phyloP scores from a whole-genome alignment of 1,140 invertebrate genomes.

The Solenopsis fugax region DNA sequence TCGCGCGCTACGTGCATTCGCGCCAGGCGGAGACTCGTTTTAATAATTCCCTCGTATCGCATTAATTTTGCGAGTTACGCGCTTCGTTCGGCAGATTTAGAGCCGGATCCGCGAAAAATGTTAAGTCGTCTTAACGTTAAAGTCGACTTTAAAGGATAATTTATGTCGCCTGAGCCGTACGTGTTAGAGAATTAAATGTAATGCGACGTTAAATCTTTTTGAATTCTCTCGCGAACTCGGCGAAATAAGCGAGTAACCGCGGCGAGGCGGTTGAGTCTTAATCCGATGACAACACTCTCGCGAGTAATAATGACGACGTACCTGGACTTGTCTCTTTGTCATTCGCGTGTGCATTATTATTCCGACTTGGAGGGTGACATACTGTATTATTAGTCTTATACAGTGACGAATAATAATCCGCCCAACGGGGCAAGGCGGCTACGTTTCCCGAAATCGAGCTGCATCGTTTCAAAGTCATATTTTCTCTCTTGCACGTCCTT shows the following conservation, averaged over 20 bases:
- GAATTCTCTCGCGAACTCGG: constrained; percentile 23
- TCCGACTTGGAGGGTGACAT: constrained; percentile 5
- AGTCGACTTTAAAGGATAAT: constrained; percentile 44
- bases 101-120: constrained; percentile 28
- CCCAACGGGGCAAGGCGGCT: neutral
- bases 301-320: constrained; percentile 44
- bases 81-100: constrained; percentile 47
- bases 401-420: constrained; percentile 19
- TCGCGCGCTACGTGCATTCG: neutral
- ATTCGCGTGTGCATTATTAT: constrained; percentile 41
- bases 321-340: neutral
- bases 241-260: constrained; percentile 3
- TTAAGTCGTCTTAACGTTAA: constrained; percentile 47
- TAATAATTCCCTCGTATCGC: constrained; percentile 48
- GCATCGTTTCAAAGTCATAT: constrained; percentile 34
- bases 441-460: neutral
- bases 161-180: constrained; percentile 36
- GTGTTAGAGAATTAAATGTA: constrained; percentile 42
- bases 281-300: constrained; percentile 20
- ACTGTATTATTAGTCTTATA: constrained; percentile 40
- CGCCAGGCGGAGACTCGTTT: constrained; percentile 9
- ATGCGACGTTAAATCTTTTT: constrained; percentile 45
- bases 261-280: constrained; percentile 20
- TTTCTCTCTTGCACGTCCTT: neutral
- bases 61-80: constrained; percentile 45